Conservation (phyloP, 2,113 vertebrate species). For the Aegithalos caudatus region DNA sequence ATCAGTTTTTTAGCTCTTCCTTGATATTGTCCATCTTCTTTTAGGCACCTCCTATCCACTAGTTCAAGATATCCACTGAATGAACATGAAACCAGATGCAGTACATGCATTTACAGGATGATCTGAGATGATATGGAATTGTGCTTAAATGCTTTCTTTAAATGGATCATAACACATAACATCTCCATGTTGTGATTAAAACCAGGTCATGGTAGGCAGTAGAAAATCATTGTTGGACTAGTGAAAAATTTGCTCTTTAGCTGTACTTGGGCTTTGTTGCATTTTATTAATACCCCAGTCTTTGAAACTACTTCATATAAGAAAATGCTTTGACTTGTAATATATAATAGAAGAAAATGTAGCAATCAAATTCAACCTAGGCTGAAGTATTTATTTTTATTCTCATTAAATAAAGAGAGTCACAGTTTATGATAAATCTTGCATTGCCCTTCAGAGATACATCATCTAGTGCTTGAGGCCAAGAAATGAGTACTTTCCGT, state of each 20-base stretch:
- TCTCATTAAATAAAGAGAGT: conserved; percentile 61
- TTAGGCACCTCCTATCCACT: neutral
- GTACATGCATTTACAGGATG: neutral
- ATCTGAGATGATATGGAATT: neutral
- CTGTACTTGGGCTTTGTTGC: neutral
- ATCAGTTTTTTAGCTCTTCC: neutral
- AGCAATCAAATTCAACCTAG: neutral
- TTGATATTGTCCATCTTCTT: neutral
- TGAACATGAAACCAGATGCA: neutral
- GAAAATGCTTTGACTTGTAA: neutral
- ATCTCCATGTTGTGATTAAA: neutral
- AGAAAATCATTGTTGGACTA: neutral
- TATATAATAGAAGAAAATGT: neutral
- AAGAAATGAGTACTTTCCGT: conserved; percentile 71
- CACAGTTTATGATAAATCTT: conserved; percentile 62
- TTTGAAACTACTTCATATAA: neutral
- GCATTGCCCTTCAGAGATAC: conserved; percentile 54
- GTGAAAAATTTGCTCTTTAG: neutral
- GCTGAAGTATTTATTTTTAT: conserved; percentile 63
- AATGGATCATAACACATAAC: neutral
- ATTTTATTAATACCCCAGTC: neutral
- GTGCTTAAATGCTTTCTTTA: neutral
- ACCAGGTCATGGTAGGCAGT: neutral
- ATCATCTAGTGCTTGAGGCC: conserved; percentile 65
- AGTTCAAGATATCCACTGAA: neutral